phyloP scores from a whole-genome alignment of 1,140 invertebrate genomes.

The Frieseomelitta varia region DNA sequence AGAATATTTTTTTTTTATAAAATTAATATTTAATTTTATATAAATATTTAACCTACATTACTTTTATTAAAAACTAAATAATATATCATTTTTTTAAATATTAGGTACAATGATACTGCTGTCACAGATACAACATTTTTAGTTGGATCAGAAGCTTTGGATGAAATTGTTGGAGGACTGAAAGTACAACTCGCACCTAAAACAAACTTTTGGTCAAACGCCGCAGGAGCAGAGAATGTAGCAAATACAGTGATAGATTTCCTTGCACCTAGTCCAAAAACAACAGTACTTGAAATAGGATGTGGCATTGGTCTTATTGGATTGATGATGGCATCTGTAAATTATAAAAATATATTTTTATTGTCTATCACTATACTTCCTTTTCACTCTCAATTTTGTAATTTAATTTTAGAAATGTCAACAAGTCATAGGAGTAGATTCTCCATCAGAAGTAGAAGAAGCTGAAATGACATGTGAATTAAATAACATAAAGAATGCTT shows the following conservation, averaged over 20 bases:
- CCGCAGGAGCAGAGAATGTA: slow-evolving; percentile 75
- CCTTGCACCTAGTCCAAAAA: slow-evolving; percentile 70
- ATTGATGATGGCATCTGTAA: slow-evolving; percentile 77
- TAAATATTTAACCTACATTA: background rate
- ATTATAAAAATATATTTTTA: slow-evolving; percentile 44
- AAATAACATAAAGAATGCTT: slow-evolving; percentile 78
- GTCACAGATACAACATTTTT: slow-evolving; percentile 77
- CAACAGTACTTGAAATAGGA: slow-evolving; percentile 78
- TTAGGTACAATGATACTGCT: slow-evolving; percentile 67
- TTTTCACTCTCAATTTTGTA: slow-evolving; percentile 11
- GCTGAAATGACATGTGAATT: slow-evolving; percentile 78
- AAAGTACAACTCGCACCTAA: slow-evolving; percentile 79
- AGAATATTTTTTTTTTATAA: slow-evolving; percentile 33
- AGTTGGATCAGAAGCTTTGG: slow-evolving; percentile 77
- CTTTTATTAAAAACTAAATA: background rate
- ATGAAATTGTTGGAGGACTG: slow-evolving; percentile 77
- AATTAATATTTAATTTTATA: background rate
- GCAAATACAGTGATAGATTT: slow-evolving; percentile 73
- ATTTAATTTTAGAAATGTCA: slow-evolving; percentile 74
- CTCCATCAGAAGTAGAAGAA: slow-evolving; percentile 78
- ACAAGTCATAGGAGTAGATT: slow-evolving; percentile 78
- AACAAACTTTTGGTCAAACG: slow-evolving; percentile 79
- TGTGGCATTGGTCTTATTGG: slow-evolving; percentile 79
- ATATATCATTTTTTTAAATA: slow-evolving; percentile 45
- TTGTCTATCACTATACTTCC: slow-evolving; percentile 5